Conservation (phyloP, 2,888 invertebrate genomes). For the Drosophila suboccidentalis region DNA sequence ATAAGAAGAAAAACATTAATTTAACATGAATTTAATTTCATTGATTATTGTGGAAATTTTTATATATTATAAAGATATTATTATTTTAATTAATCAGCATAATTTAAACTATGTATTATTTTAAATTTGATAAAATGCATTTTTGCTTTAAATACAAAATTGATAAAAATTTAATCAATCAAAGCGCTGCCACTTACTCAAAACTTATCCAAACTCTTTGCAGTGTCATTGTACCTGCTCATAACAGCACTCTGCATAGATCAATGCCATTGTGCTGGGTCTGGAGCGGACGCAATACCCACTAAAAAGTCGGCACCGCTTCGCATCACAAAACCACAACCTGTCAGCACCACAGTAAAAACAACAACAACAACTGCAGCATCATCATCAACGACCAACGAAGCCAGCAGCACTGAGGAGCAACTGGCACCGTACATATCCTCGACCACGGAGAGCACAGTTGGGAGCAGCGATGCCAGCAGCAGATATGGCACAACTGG, state of each 20-base stretch:
- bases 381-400: slow-evolving; percentile 32
- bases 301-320: slow-evolving; percentile 57
- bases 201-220: neutral
- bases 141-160: too few species aligned
- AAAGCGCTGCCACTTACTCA: neutral
- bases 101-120: too few species aligned
- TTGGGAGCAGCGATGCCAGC: slow-evolving; percentile 30
- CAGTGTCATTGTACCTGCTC: slow-evolving; percentile 43
- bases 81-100: too few species aligned
- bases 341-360: slow-evolving; percentile 41
- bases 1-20: too few species aligned
- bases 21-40: neutral
- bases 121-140: too few species aligned
- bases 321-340: slow-evolving; percentile 74
- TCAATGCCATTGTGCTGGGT: slow-evolving; percentile 24
- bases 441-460: slow-evolving; percentile 62
- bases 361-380: slow-evolving; percentile 13
- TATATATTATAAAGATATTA: too few species aligned
- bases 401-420: slow-evolving; percentile 31
- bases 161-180: neutral
- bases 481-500: slow-evolving; percentile 55
- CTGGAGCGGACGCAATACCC: slow-evolving; percentile 27
- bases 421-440: slow-evolving; percentile 61
- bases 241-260: slow-evolving; percentile 35
- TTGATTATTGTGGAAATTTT: too few species aligned